These are phyloP conservation scores for Cisticola juncidis DNA, from an alignment of 2,113 vertebrate genomes.

Conservation along the genomic window DNA sequence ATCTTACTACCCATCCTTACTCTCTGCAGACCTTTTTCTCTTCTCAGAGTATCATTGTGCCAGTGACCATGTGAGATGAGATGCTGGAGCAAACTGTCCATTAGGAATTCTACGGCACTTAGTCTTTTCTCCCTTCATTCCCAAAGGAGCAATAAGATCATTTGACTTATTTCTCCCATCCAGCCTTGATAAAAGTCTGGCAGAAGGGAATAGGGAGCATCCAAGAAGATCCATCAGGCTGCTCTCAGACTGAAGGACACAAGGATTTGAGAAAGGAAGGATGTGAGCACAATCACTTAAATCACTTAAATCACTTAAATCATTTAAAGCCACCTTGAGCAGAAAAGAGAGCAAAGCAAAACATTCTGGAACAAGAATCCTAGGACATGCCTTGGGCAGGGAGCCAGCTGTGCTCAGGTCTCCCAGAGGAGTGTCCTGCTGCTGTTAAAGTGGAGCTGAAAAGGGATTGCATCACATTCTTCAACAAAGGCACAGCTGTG, in stretches of 20 bases:
- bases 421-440: background rate
- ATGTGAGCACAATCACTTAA: background rate
- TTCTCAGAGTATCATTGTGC: accelerated
- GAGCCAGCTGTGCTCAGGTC: background rate
- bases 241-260: background rate
- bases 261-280: background rate
- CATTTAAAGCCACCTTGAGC: background rate
- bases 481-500: background rate
- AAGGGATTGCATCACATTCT: background rate
- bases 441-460: background rate
- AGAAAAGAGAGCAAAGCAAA: background rate
- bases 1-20: background rate
- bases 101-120: background rate
- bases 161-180: background rate
- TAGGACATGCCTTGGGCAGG: background rate
- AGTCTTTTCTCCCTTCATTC: background rate
- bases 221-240: background rate
- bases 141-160: background rate
- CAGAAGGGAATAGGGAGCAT: background rate
- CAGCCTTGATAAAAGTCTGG: background rate
- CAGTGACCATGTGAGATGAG: accelerated
- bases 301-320: no score
- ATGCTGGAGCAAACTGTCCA: accelerated
- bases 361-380: background rate
- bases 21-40: background rate